Base-by-base conservation (phyloP, 2,113 vertebrate genomes). In the Dromas ardeola region DNA sequence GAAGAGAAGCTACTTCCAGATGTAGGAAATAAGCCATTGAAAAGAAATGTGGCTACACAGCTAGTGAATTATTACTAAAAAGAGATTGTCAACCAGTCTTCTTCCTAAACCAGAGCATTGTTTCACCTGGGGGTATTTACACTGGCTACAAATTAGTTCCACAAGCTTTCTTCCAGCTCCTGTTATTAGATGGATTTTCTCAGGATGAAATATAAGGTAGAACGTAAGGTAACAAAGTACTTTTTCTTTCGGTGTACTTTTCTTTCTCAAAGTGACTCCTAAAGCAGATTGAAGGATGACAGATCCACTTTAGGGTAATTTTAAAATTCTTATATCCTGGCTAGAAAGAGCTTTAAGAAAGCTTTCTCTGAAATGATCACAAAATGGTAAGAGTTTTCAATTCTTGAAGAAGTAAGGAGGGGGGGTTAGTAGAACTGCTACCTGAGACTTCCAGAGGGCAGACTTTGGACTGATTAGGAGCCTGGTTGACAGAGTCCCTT, bases 271-370 rank as follows among this genome's bases (percentile, higher is more conserved):
- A 88, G 26, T 26, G 29, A 74, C 29, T 78, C 65, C 47, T 71
- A 55, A 83, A 86, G 45, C 63, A 86, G 42, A 88, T 1, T 59
- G 52, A 62, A 67, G 13, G 22, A 83, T n/a, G 20, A 84, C 36
- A 88, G 30, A 74, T 42, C 16, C 21, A 36, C 50, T 74, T 93
- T 9, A 78, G 6, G 20, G 21, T 32, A 59, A 79, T 81, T 90
- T 67, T 4, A 30, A 62, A 93, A 71, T 67, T 59, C 43, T 70
- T 81, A 47, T 13, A 25, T 26, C 45, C 38, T 42, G 32, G 52
- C 49, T 61, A 76, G 66, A 62, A 36, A 79, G 27, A 80, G 34
- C 36, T 93, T 93, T 78, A 62, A 83, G 63, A 90, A 92, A 59
- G 52, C 34, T 18, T 78, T 61, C 17, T 90, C 59, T 65, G 32